Evolutionary conservation across 2,888 invertebrate species (phyloP), one percentile per base, ranked within the genome.

Genomic region (Heteromyza rotundicornis): DNA sequence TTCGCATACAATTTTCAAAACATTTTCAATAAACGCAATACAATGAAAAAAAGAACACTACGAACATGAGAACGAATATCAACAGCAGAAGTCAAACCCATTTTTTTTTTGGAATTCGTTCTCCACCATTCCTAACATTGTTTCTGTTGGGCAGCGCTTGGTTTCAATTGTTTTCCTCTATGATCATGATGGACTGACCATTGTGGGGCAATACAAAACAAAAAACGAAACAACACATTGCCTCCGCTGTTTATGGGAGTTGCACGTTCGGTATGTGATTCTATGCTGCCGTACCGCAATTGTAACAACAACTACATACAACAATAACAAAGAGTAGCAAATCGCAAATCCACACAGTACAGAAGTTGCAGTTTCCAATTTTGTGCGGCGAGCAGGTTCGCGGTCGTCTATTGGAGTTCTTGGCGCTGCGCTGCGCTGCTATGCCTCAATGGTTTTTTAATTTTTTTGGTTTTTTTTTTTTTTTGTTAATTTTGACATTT

Each of bases 171-270:
- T 27, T 27, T 27, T 27, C 27, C 27, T 27, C 40, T 40, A n/a
- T 40, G 40, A 40, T 40, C 40, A 14, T n/a, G 40, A 12, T 32
- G 32, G n/a, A n/a, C 12, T 40, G 40, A 40, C 40, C 40, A 40
- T 7, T 8, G 10, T 40, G 14, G n/a, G 40, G 40, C 14, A n/a
- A 40, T 12, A 5, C 5, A 12, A 5, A 32, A 12, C 32, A 32
- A 32, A 5, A 32, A 12, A 12, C 32, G n/a, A n/a, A n/a, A n/a
- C n/a, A n/a, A n/a, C n/a, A n/a, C n/a, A n/a, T n/a, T n/a, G n/a
- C n/a, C n/a, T n/a, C n/a, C n/a, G n/a, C n/a, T 47, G 19, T 47
- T 47, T 47, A 47, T 47, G 47, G 47, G 20, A 47, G 47, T 47
- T 47, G 47, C 47, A 14, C 47, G 14, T 47, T 47, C 19, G 47